Base-by-base conservation (phyloP, 2,888 invertebrate species). In the Congeria kusceri region DNA sequence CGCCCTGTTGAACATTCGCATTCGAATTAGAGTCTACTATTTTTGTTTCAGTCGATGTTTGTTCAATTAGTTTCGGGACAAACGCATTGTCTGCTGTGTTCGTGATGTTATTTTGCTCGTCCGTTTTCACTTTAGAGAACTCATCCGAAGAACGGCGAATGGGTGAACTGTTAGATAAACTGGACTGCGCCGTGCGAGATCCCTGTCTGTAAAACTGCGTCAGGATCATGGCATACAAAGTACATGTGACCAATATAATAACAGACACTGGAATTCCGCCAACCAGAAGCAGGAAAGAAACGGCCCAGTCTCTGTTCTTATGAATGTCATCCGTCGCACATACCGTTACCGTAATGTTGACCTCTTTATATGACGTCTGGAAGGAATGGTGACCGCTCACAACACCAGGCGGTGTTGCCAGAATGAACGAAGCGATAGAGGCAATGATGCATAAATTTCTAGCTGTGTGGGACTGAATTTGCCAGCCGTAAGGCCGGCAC, bases 381-480 rank as follows among this genome's bases (percentile, higher is more conserved):
- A 76, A 83, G 15, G 27, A 39, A 47, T 83, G 83, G 56, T 80
- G 63, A 3, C 83, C 83, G 44, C 83, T 83, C 23, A 83, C 63
- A 4, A 83, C 79, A n/a, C 83, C 83, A 28, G 83, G 83, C n/a
- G 83, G 79, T 23, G 80, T 66, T 15, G 83, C 83, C 27, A 83
- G 71, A 7, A 83, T 58, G 15, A 83, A 53, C n/a, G 83, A 75
- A 5, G 69, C 74, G 2, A 77, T n/a, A 3, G 76, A 74, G 9
- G 77, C 79, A 20, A 77, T 44, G 15, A 77, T 57, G 63, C 83
- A 79, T 29, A 83, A 53, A 15, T 79, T 79, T 23, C 77, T 56
- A 18, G 83, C 83, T 9, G 80, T 80, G 29, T 57, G 29, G 3
- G 83, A 62, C 29, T 83, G 77, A 39, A 83, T 83, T 44, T 83